Percentiles rank a stretch among this genome's conserved stretches.
These are phyloP conservation scores for Drosophila rhopaloa DNA, from an alignment of 1,140 invertebrate genomes.

Conservation along the genomic window DNA sequence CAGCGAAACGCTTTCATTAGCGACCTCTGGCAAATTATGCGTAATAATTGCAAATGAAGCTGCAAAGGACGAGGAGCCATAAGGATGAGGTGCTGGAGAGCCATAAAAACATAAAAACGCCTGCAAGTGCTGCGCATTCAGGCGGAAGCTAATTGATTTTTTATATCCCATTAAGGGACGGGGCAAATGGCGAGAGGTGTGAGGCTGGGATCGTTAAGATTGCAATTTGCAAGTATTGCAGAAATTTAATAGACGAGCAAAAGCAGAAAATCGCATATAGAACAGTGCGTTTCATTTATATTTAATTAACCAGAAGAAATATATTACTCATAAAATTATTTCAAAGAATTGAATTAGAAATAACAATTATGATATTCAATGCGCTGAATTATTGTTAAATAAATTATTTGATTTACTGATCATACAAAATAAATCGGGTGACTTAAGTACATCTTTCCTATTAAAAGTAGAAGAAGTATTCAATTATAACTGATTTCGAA, in stretches of 20 bases:
- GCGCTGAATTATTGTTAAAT: no score
- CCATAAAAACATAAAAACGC: conserved; percentile 43
- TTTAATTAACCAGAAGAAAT: neutral
- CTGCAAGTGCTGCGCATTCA: conserved; percentile 28
- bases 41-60: conserved; percentile 71
- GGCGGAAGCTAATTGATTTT: conserved; percentile 49
- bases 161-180: conserved; percentile 40
- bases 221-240: conserved; percentile 34
- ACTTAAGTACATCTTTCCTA: no score
- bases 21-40: conserved; percentile 65
- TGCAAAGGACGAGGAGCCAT: conserved; percentile 7
- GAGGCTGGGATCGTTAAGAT: conserved; percentile 24
- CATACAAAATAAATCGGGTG: no score
- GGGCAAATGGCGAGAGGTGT: conserved; percentile 1
- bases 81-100: conserved; percentile 5
- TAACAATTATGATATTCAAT: no score
- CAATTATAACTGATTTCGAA: no score
- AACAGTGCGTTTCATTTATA: neutral
- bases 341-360: no score
- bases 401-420: no score
- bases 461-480: no score
- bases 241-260: conserved; percentile 12
- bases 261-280: neutral
- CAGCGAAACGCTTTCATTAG: conserved; percentile 57
- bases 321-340: neutral